A percentile compares a stretch with the other conserved stretches of the same genome.
Evolutionary conservation across 2,113 vertebrate genomes (phyloP).

Genomic region (Laticauda colubrina): DNA sequence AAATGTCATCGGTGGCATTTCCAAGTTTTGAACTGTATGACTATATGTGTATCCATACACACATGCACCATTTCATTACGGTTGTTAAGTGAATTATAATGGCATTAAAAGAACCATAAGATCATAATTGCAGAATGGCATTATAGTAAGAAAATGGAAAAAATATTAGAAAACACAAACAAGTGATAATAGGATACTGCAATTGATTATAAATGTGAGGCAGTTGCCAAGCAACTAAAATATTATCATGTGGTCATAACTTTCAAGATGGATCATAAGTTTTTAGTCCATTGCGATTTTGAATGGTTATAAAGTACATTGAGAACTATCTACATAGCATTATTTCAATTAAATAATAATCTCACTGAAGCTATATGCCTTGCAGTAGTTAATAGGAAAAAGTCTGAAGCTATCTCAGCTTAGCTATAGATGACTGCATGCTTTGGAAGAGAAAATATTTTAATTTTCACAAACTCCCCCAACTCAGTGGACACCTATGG

Average conservation of each 20-base stretch:
- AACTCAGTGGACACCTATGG: background rate
- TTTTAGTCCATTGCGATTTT: background rate
- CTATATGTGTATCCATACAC: too few species aligned
- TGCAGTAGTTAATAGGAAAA: background rate
- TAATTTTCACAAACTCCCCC: background rate
- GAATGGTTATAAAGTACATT: background rate
- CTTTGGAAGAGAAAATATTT: background rate
- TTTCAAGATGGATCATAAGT: background rate
- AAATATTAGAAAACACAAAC: background rate
- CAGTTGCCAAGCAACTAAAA: too few species aligned
- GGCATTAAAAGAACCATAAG: background rate
- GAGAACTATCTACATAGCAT: background rate
- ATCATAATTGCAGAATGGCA: background rate
- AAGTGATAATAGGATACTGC: background rate
- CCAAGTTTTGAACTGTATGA: background rate
- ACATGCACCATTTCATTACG: background rate
- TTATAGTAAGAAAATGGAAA: background rate
- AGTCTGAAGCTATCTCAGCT: background rate
- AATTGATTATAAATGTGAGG: background rate
- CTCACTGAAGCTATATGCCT: background rate
- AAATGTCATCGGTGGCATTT: background rate
- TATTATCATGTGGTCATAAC: background rate
- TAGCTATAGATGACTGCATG: background rate
- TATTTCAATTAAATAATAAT: background rate
- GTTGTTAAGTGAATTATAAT: background rate